Base-by-base conservation (phyloP, 1,140 invertebrate species). In the Apis cerana region DNA sequence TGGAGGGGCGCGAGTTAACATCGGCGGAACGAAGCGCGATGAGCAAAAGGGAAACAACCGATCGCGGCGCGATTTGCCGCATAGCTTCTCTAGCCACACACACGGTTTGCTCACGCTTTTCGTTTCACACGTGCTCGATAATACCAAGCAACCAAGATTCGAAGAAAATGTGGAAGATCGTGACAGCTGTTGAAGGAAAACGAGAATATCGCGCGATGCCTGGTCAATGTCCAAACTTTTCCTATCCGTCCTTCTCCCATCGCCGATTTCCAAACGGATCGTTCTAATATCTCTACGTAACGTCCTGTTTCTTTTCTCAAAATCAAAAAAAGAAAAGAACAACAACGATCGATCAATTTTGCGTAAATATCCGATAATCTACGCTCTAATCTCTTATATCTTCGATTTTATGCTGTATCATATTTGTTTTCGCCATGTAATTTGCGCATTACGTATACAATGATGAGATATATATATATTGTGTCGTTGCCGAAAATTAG, bases 81-180 rank as follows among this genome's bases (percentile, higher is more conserved):
- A 17, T n/a, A 17, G 69, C 54, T 72, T 27, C n/a, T 70, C 58
- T 77, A 72, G 83, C 70, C 75, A 62, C 8, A 52, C 68, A 7
- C 23, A 11, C 17, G 58, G 62, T 64, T 74, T 58, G 52, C 50
- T 23, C 52, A 69, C 65, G 70, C 80, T 75, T 82, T 78, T 67
- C 84, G 15, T 69, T 82, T 80, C 64, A 21, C 80, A 64, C 69
- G 68, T 65, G 75, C 75, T n/a, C 21, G 61, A 64, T 58, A 43
- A 69, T 50, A 19, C 58, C n/a, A n/a, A n/a, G 54, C 56, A 65
- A 27, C 54, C 33, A 52, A 33, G 9, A 67, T 82, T 69, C 74
- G 56, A 50, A 13, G 48, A 54, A 76, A 61, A 77, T n/a, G 11
- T 74, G 19, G 21, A 70, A 54, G 21, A 17, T 21, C 52, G 12